Evolutionary conservation across 1,140 invertebrate genomes (phyloP), one percentile per base, ranked within the genome.

Genomic region (Drosophila nannoptera): DNA sequence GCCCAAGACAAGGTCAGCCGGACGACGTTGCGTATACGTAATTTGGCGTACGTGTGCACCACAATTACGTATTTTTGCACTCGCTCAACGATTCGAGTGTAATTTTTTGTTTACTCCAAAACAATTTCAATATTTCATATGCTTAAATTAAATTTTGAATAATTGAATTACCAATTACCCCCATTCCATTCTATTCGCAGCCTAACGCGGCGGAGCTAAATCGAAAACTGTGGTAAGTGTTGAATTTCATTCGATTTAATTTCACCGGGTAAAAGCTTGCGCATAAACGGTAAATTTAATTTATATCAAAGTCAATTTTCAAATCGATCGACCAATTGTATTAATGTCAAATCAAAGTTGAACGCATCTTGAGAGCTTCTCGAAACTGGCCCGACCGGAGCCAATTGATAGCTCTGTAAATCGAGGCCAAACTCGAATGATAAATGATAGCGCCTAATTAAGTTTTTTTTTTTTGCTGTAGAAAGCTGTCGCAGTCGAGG

Each of bases 141-240:
- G 40, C 56, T 53, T 11, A 49, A 50, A 75, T 63, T 45, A 36
- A 22, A 69, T 66, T 55, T 73, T 73, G 46, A 45, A 64, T 59
- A 58, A 46, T 62, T 50, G 29, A 29, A 31, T 29, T 35, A 12
- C 2, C 9, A 4, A 5, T 35, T n/a, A 35, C 43, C 16, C 16
- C 40, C 7, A 43, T 45, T 16, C 46, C 64, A 36, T 14, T 55
- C 48, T 61, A 42, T 16, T 77, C 76, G 46, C 75, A 75, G 75
- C 9, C 7, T 63, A 29, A 5, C 58, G 38, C 43, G 52, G 43
- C 60, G 38, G 63, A 11, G 46, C 59, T 46, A 52, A 77, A 59
- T 62, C 56, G 59, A 46, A 59, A 71, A 62, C 60, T 78, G 71
- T 68, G 77, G 77, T 68, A 54, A 78, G 71, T 62, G 16, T 36